Base-by-base conservation (phyloP, 2,888 invertebrate genomes). In the Toxonevra muliebris region DNA sequence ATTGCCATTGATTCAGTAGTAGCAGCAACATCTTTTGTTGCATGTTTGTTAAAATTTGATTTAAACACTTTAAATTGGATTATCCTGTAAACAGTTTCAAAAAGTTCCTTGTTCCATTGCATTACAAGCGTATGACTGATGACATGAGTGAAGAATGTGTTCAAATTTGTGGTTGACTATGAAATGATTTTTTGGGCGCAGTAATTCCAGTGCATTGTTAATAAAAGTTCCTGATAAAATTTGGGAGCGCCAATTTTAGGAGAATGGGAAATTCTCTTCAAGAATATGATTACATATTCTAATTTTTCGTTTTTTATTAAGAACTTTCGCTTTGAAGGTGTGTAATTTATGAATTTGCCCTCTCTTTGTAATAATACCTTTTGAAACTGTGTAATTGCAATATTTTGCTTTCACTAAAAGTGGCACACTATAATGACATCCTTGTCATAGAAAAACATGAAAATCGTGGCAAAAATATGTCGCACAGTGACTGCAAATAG, bases 51-150 rank as follows among this genome's bases (percentile, higher is more conserved):
- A 75, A 79, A 83, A 84, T 83, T 82, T 81, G 79, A 84, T 84
- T 84, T 84, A 80, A 82, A 81, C 79, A 80, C 80, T 83, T 84
- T 78, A 84, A 83, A 83, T 84, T 83, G 82, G 82, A 83, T 83
- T 84, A 84, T 80, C 76, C 76, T 80, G 77, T 78, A 79, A 80
- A 79, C 79, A 81, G 78, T 77, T 77, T 76, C 73, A 19, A 42
- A 20, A 62, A 53, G 54, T 63, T 66, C 19, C 62, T 57, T 57
- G 7, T 45, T 8, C 43, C 30, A 19, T 20, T 20, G 43, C 9
- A 13, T 30, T 61, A 15, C 65, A 68, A n/a, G 66, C 69, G 70
- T 73, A 68, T 72, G 69, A 70, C 67, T 77, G 75, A 78, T 79
- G 80, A 80, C 82, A 80, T 81, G 78, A 82, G 7, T 30, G 30